Percentiles rank a stretch among this genome's conserved stretches.
These are phyloP conservation scores for Ypsolopha sequella DNA, from an alignment of 2,888 invertebrate genomes.

Conservation along the genomic window DNA sequence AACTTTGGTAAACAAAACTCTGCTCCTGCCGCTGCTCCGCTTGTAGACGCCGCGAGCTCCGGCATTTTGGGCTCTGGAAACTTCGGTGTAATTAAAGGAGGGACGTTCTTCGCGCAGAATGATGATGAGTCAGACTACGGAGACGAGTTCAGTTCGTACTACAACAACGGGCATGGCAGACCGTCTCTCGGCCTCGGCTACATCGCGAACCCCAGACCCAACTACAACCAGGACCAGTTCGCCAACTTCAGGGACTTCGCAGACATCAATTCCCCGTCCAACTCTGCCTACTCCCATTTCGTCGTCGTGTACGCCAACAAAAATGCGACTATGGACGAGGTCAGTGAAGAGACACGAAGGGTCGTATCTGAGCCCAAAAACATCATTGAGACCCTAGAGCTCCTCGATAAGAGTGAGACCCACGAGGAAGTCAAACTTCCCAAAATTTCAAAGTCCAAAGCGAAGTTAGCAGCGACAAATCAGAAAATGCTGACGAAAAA, in stretches of 20 bases:
- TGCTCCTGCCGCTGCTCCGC: conserved; percentile 38
- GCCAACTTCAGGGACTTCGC: conserved; percentile 93
- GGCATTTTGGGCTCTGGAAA: conserved; percentile 85
- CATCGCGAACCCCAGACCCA: conserved; percentile 78
- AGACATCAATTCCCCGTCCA: conserved; percentile 87
- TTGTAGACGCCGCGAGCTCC: conserved; percentile 64
- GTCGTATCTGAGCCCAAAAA: conserved; percentile 77
- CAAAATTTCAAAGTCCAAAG: conserved; percentile 73
- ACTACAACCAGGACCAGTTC: conserved; percentile 86
- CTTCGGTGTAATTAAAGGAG: conserved; percentile 88
- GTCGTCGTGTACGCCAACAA: conserved; percentile 88
- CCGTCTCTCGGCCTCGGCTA: conserved; percentile 73
- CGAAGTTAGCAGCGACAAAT: conserved; percentile 71
- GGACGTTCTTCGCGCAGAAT: conserved; percentile 85
- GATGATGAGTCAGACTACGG: conserved; percentile 74
- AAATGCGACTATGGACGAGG: conserved; percentile 75
- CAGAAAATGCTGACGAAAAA: conserved; percentile 50
- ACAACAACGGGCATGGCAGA: conserved; percentile 80
- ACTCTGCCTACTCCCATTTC: conserved; percentile 83
- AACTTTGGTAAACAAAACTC: conserved; percentile 44
- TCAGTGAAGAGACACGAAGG: conserved; percentile 50
- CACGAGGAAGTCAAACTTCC: conserved; percentile 36
- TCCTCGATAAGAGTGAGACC: conserved; percentile 69
- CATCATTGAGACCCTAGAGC: conserved; percentile 83
- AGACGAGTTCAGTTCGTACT: conserved; percentile 71